These are phyloP conservation scores for Dipodomys merriami DNA, from an alignment of 2,113 vertebrate genomes.

Conservation along the genomic window DNA sequence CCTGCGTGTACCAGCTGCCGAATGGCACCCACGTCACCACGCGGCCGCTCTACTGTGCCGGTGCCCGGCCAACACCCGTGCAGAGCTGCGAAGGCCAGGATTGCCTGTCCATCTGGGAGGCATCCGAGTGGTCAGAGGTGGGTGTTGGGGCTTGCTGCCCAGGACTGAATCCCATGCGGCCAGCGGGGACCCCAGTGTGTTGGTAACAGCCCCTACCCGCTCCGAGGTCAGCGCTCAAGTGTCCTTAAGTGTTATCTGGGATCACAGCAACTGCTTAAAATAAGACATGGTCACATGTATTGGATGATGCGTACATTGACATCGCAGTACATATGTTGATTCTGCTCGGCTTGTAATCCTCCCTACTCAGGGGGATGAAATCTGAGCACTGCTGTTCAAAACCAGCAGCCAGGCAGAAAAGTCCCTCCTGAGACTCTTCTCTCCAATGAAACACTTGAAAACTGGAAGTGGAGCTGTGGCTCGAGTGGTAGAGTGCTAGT, in stretches of 20 bases:
- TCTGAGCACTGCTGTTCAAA: too few species aligned
- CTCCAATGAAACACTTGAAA: too few species aligned
- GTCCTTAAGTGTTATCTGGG: not conserved
- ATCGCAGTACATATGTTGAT: not conserved
- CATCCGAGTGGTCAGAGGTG: constrained; percentile 97
- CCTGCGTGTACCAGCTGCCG: constrained; percentile 93
- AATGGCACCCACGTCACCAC: constrained; percentile 93
- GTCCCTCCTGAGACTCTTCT: too few species aligned
- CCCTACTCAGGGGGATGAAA: too few species aligned
- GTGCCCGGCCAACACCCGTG: constrained; percentile 87
- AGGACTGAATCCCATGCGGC: not conserved
- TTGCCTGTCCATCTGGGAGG: constrained; percentile 95
- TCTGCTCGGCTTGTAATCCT: too few species aligned
- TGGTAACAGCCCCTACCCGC: accelerated
- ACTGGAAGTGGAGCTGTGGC: too few species aligned
- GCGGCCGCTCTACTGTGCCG: constrained; percentile 91
- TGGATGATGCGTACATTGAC: not conserved
- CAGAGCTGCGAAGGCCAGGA: constrained; percentile 94
- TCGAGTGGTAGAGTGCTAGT: too few species aligned
- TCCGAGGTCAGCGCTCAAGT: not conserved
- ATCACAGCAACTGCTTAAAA: not conserved
- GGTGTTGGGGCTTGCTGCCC: not conserved
- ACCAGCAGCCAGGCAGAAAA: too few species aligned
- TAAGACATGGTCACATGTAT: too few species aligned
- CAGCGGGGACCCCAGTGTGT: accelerated